Base-by-base conservation (phyloP, 2,113 vertebrate genomes). In the Zingel zingel region DNA sequence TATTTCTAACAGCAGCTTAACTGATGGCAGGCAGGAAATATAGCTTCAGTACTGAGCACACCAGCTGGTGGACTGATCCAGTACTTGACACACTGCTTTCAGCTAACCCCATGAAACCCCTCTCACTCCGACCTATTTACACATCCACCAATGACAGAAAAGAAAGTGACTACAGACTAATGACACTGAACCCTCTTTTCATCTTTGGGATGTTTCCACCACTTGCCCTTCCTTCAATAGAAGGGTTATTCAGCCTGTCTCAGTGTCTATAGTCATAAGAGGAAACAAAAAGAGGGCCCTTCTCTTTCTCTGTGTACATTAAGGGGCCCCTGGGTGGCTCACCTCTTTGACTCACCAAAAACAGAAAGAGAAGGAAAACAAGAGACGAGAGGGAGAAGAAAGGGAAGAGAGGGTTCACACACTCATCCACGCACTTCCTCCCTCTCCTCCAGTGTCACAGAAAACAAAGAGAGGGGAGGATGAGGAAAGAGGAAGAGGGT, bases 351-450 rank as follows among this genome's bases (percentile, higher is more conserved):
- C 84, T 84, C 86, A 69, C 69, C 47, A 76, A 74, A 81, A 63
- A 77, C 66, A 85, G 77, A 83, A 61, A 77, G 57, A 77, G 77
- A 21, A 67, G 66, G 72, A 86, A 85, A 83, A 75, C 83, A 83
- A 81, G 92, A 82, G 69, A 16, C 3, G 27, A 83, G 84, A 69
- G 51, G 63, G 76, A 71, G 69, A 78, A 80, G 65, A 87, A 84
- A 83, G 74, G 63, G 58, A 61, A 69, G 10, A 68, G 68, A 73
- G 4, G 80, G 62, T 68, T 86, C 88, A 85, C 86, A 86, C 86
- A 89, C 83, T 84, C 86, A 69, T 82, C 82, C 83, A 48, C 77
- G 27, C 74, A 86, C 80, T 86, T 89, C 77, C 89, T 92, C 87
- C 86, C 82, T 84, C 82, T 83, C 67, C 82, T 79, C 74, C 65